These are phyloP conservation scores for Palythoa caribaeorum DNA, from an alignment of 92 coral and sea anemone genomes.

Conservation along the genomic window DNA sequence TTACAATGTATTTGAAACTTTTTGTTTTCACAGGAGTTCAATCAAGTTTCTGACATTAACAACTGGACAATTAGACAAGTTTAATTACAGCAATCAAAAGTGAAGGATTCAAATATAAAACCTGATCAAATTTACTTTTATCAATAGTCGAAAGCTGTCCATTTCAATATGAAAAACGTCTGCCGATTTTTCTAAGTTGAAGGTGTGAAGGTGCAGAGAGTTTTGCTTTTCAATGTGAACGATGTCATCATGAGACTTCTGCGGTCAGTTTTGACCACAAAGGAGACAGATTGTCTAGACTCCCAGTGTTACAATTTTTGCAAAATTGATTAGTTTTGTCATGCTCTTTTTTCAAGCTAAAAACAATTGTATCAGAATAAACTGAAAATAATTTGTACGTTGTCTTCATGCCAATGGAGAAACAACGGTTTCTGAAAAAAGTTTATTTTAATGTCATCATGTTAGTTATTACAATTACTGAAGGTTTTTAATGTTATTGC, in stretches of 20 bases:
- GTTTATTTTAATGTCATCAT: no score
- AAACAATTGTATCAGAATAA: no score
- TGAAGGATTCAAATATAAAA: not conserved
- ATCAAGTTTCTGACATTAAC: constrained; percentile 18
- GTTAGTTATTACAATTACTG: no score
- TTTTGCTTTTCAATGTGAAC: constrained; percentile 21
- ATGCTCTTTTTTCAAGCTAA: no score
- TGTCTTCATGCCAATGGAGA: no score
- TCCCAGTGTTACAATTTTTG: not conserved
- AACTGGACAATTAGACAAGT: constrained; percentile 6
- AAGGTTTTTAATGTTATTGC: not conserved
- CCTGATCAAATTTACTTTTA: not conserved
- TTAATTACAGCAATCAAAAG: constrained; percentile 7
- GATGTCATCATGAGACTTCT: constrained; percentile 17
- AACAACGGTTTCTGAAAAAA: no score
- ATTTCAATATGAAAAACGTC: constrained; percentile 3
- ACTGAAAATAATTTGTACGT: no score
- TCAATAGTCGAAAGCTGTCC: not conserved
- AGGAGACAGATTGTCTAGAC: constrained; percentile 1
- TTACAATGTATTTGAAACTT: no score
- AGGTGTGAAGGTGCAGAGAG: constrained; percentile 25
- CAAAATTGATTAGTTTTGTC: no score
- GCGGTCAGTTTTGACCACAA: constrained; percentile 35
- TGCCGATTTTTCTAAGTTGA: constrained; percentile 17
- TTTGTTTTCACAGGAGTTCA: not conserved